These are phyloP conservation scores for Sarcophaga rosellei DNA, from an alignment of 2,888 invertebrate genomes.

Conservation along the genomic window DNA sequence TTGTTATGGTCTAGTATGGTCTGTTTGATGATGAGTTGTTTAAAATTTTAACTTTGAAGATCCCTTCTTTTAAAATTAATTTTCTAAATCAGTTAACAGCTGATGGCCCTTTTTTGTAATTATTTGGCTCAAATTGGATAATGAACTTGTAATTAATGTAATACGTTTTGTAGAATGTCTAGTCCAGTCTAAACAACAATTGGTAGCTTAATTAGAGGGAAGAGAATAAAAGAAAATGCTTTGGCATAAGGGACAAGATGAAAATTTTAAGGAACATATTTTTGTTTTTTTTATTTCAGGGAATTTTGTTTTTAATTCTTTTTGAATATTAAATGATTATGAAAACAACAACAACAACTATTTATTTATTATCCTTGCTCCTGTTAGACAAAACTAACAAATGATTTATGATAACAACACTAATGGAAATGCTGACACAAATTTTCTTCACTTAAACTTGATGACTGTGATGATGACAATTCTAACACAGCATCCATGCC, in stretches of 20 bases:
- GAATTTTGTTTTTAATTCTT: too few relatives aligned
- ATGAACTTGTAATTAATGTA: conserved; percentile 41
- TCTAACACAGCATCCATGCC: conserved; percentile 40
- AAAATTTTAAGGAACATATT: too few relatives aligned
- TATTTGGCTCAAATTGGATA: neutral
- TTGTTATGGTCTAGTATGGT: too few relatives aligned
- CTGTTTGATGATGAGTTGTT: conserved; percentile 30
- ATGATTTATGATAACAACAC: conserved; percentile 68
- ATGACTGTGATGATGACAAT: conserved; percentile 68
- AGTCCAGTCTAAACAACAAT: too few relatives aligned
- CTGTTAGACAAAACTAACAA: conserved; percentile 50
- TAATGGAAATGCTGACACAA: conserved; percentile 69
- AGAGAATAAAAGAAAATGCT: too few relatives aligned
- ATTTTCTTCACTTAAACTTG: conserved; percentile 67
- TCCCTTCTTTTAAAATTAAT: conserved; percentile 44
- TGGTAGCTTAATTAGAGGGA: too few relatives aligned
- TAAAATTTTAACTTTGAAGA: conserved; percentile 35
- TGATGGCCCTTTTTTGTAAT: conserved; percentile 31
- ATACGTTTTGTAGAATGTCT: conserved; percentile 16
- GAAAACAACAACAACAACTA: neutral
- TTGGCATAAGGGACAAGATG: too few relatives aligned
- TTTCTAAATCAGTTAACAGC: conserved; percentile 56
- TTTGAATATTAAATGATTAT: conserved; percentile 31
- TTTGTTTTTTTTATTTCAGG: too few relatives aligned
- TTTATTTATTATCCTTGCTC: conserved; percentile 56